Evolutionary conservation across 2,113 vertebrate species (phyloP).

Genomic region (Neopipo cinnamomea): DNA sequence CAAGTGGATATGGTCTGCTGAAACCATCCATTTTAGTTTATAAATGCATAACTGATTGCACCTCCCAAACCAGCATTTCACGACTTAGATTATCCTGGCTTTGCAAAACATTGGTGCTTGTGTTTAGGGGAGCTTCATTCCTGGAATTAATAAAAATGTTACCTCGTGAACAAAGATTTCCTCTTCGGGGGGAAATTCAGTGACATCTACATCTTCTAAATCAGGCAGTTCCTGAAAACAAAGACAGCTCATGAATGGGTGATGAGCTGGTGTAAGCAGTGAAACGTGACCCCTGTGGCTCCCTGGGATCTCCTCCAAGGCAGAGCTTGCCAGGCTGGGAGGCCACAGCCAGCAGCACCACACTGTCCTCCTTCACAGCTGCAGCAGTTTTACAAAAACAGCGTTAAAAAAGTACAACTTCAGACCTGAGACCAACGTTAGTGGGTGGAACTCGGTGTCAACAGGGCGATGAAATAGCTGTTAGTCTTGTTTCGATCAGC

Average conservation of each 20-base stretch:
- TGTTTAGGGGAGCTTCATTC: neutral
- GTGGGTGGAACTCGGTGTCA: neutral
- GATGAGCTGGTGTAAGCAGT: neutral
- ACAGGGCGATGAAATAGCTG: neutral
- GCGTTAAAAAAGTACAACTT: neutral
- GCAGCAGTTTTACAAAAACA: neutral
- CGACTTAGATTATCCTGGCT: neutral
- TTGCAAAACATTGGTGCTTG: neutral
- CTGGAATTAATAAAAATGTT: neutral
- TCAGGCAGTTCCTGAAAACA: constrained; percentile 86
- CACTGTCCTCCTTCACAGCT: neutral
- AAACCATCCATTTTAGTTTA: neutral
- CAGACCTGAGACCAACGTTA: neutral
- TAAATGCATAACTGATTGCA: neutral
- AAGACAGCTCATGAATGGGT: neutral
- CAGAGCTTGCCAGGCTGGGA: neutral
- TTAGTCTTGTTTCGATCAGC: neutral
- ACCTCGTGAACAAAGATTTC: constrained; percentile 49
- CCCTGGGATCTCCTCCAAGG: neutral
- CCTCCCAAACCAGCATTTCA: neutral
- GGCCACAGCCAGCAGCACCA: neutral
- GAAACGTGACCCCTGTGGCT: neutral
- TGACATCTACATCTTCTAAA: constrained; percentile 79
- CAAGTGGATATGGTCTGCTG: neutral
- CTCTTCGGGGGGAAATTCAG: neutral